These are phyloP conservation scores for Drosophila monieri DNA, from an alignment of 2,888 invertebrate genomes.

Conservation along the genomic window DNA sequence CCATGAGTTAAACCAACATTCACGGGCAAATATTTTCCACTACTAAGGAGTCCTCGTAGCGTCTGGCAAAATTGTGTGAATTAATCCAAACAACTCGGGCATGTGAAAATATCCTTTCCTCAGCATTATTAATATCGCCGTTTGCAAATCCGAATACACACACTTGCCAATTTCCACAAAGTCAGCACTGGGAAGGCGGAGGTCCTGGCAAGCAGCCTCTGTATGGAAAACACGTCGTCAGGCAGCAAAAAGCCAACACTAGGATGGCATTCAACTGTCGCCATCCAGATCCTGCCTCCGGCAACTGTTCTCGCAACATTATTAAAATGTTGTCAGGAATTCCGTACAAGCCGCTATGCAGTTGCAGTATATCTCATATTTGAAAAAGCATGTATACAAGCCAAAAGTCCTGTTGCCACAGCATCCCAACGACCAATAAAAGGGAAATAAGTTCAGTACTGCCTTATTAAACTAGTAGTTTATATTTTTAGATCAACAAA, in stretches of 20 bases:
- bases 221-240: constrained; percentile 16
- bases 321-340: constrained; percentile 74
- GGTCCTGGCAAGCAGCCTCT: constrained; percentile 10
- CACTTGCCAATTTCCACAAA: constrained; percentile 27
- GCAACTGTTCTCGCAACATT: constrained; percentile 57
- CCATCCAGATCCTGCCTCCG: constrained; percentile 31
- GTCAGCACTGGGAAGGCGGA: constrained; percentile 2
- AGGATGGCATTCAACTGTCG: constrained; percentile 36
- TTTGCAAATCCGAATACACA: constrained; percentile 13
- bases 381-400: constrained; percentile 12
- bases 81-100: background rate
- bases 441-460: background rate
- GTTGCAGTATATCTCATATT: constrained; percentile 56
- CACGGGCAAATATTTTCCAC: constrained; percentile 11
- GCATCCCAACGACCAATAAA: constrained; percentile 7
- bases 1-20: constrained; percentile 35
- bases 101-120: background rate
- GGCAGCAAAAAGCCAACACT: constrained; percentile 38
- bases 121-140: constrained; percentile 12
- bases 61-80: constrained; percentile 1
- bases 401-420: constrained; percentile 12
- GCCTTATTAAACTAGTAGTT: constrained; percentile 10
- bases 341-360: constrained; percentile 44
- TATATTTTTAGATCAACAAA: background rate
- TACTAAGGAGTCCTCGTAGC: background rate